Evolutionary conservation across 1,140 invertebrate genomes (phyloP), one percentile per base, ranked within the genome.

Genomic region (Drosophila malerkotliana): DNA sequence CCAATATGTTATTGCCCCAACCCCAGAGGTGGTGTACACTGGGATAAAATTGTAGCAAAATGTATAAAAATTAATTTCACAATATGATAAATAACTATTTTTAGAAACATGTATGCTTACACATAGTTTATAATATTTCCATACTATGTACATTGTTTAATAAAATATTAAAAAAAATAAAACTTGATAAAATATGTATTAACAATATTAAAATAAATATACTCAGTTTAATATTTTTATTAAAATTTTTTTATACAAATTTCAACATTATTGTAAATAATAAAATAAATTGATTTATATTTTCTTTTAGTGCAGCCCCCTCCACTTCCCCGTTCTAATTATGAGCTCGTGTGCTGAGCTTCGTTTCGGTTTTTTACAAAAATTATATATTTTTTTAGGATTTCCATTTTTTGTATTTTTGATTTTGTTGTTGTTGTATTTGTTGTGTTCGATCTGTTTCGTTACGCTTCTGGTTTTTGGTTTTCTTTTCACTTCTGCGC

Each of bases 381-480:
- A 34, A 51, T 34, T 24, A 12, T 21, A 58, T 30, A 12, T 56
- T 32, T 9, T 30, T 56, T 32, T 41, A 21, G n/a, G 28, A 47
- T 30, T 34, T 30, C 21, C 41, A 4, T 15, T 53, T 21, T 34
- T 21, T 44, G 41, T 6, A 28, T 28, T 47, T 24, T 32, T 49
- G 9, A 9, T 41, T 39, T 44, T 47, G 55, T 60, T 47, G 41
- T 64, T 62, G 48, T 49, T 60, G 54, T 47, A 59, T 63, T 49
- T 47, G 68, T 67, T 52, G 60, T 32, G 45, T 66, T 64, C 49
- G 58, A 54, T 79, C 66, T 72, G 62, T 67, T 91, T 91, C 75
- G 89, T 83, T 91, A 91, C 89, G 89, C 89, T 91, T 90, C 89
- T 91, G 89, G 83, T 90, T 91, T 91, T 91, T 89, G 73, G 84